A percentile compares a stretch with the other conserved stretches of the same genome.
These are phyloP conservation scores for Peromyscus eremicus DNA, from an alignment of 2,797 vertebrate genomes.

Conservation along the genomic window DNA sequence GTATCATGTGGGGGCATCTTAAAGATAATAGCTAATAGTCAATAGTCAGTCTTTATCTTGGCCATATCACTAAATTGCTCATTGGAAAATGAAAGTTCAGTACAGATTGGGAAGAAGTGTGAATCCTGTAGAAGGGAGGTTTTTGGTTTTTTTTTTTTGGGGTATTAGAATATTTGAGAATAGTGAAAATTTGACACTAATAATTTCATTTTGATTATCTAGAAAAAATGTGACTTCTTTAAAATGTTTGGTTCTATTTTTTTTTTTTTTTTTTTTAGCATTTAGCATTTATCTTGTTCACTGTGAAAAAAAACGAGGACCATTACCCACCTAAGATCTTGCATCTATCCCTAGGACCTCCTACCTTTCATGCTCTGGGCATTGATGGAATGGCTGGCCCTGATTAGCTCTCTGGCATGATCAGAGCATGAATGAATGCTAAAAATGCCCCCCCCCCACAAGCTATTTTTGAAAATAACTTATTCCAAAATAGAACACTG, in stretches of 20 bases:
- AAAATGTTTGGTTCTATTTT: conserved; percentile 18
- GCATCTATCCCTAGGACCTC: neutral
- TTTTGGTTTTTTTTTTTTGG: neutral
- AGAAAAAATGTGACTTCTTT: conserved; percentile 10
- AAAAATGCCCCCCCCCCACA: neutral
- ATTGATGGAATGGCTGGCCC: neutral
- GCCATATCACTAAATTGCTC: neutral
- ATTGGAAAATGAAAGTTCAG: neutral
- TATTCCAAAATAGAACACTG: conserved; percentile 43
- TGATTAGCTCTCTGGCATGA: neutral
- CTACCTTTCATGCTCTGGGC: too few relatives aligned
- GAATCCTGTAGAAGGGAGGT: neutral
- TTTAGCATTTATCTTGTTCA: neutral
- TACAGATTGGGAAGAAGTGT: neutral
- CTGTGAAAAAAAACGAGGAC: neutral
- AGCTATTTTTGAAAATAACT: conserved; percentile 13
- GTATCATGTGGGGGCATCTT: neutral
- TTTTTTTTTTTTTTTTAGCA: neutral
- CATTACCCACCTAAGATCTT: neutral
- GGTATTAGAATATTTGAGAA: neutral
- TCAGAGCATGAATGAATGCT: neutral
- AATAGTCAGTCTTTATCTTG: neutral
- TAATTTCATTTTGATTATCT: conserved; percentile 40
- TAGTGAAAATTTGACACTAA: neutral
- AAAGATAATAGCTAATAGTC: neutral